Base-by-base conservation (phyloP, 2,113 vertebrate species). In the Thalassarche chlororhynchos region DNA sequence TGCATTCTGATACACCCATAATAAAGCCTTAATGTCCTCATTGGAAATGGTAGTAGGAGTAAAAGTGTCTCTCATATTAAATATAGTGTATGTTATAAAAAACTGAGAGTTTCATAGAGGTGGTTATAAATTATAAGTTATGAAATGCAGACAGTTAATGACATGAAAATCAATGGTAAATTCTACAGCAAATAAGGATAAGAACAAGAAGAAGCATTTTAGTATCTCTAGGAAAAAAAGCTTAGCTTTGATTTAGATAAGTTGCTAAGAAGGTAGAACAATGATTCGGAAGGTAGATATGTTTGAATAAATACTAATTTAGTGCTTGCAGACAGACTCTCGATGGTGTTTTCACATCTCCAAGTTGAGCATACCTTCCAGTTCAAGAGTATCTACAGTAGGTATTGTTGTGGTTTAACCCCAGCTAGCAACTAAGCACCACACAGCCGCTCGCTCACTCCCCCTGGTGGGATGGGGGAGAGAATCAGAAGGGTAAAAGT, bases 81-180 rank as follows among this genome's bases (percentile, higher is more conserved):
- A 93, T 90, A 93, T 95, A 92, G 47, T 69, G 64, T 42, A 79
- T 40, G 57, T 64, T 93, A 87, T 95, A 84, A 97, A 96, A 95
- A 68, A 16, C 4, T 21, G 47, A 74, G 75, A 60, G 25, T 89
- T 93, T 93, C 57, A 76, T 46, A 87, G 66, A 93, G 13, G 5
- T 61, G 17, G 26, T 64, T 92, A 55, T 92, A 83, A 95, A 95
- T 94, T 91, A 64, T 71, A 58, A 91, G 42, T 83, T 91, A 85
- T 47, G 52, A 75, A 90, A 93, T 64, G 76, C 68, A 93, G 86
- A 57, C 26, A 95, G 34, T 66, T 64, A 65, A 71, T 89, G 57
- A 87, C 57, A 82, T 91, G 34, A 93, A 97, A 87, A 93, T 60
- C 70, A 75, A 21, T 75, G 44, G 47, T 49, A 97, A 84, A 60